Conservation (phyloP, 1,140 invertebrate genomes). For the Acromyrmex heyeri region DNA sequence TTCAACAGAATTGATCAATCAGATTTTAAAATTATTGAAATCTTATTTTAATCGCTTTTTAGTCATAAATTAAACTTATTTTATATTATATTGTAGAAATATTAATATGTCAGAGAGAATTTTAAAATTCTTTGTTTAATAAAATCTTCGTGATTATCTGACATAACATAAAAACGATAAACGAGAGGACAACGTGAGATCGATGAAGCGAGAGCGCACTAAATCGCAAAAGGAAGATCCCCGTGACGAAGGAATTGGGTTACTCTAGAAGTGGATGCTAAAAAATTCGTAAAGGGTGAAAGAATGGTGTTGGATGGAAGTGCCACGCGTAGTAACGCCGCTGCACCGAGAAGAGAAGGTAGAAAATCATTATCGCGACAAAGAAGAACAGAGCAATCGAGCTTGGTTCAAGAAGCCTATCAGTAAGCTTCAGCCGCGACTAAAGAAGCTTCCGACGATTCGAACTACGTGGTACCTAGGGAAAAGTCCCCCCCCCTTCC, state of each 20-base stretch:
- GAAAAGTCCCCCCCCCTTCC: background rate
- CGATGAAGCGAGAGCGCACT: conserved; percentile 8
- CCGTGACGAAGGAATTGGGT: conserved; percentile 19
- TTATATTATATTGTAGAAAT: too few species aligned
- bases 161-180: background rate
- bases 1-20: too few species aligned
- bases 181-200: conserved; percentile 22
- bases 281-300: conserved; percentile 34
- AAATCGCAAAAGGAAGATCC: conserved; percentile 9
- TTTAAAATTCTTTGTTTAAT: background rate
- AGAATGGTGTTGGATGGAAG: background rate
- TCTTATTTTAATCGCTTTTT: too few species aligned
- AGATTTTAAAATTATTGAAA: too few species aligned
- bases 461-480: conserved; percentile 5
- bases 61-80: too few species aligned
- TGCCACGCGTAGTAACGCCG: background rate
- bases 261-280: conserved; percentile 40
- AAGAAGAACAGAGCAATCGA: conserved; percentile 67
- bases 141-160: background rate
- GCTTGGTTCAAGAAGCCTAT: conserved; percentile 64
- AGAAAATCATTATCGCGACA: conserved; percentile 75
- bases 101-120: too few species aligned
- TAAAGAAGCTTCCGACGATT: conserved; percentile 50
- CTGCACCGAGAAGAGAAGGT: background rate
- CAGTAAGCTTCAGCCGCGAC: conserved; percentile 58